Conservation (phyloP, 1,140 invertebrate species). For the Heliconius congener region DNA sequence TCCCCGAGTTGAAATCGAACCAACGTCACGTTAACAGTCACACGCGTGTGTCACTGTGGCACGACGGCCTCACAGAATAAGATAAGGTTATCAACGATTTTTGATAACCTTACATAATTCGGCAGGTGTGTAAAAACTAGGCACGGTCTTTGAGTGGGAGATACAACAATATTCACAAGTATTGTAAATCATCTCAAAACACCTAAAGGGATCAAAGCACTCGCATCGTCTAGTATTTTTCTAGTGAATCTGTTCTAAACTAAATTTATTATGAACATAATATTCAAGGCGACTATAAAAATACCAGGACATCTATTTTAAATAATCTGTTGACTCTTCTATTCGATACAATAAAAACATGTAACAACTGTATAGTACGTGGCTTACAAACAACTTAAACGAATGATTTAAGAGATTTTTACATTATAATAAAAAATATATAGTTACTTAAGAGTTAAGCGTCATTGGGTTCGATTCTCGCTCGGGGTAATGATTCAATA, state of each 20-base stretch:
- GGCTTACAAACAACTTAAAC: not conserved
- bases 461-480: too few relatives aligned
- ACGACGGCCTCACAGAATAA: too few relatives aligned
- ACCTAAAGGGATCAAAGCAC: not conserved
- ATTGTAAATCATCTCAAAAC: not conserved
- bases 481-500: too few relatives aligned
- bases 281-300: slow-evolving; percentile 1
- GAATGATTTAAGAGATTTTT: too few relatives aligned
- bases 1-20: too few relatives aligned
- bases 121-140: too few relatives aligned
- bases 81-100: too few relatives aligned
- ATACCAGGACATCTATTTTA: not conserved
- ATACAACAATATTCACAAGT: not conserved
- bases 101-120: too few relatives aligned
- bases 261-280: not conserved
- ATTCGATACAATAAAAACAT: not conserved
- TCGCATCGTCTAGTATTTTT: not conserved
- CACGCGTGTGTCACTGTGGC: too few relatives aligned
- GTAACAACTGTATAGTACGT: not conserved
- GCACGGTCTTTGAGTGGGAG: not conserved
- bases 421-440: too few relatives aligned
- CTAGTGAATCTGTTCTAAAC: not conserved
- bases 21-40: too few relatives aligned
- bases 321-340: not conserved
- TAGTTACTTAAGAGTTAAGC: too few relatives aligned